phyloP scores from a whole-genome alignment of 1,140 invertebrate genomes.

The Oreohelix idahoensis region DNA sequence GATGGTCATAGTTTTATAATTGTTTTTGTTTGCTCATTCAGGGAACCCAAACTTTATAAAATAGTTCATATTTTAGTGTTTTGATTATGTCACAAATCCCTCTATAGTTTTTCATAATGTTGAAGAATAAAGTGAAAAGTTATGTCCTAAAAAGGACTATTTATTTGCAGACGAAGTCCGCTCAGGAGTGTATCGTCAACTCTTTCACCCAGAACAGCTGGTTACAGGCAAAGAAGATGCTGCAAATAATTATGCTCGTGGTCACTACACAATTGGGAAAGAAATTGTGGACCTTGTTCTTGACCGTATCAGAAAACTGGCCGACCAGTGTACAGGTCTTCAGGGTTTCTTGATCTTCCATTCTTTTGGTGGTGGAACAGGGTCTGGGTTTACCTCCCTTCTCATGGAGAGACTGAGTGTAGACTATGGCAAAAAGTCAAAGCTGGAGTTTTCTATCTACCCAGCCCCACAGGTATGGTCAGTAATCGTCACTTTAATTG shows the following conservation, averaged over 20 bases:
- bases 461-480: slow-evolving; percentile 85
- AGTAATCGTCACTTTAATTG: too few species aligned
- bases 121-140: too few species aligned
- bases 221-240: slow-evolving; percentile 89
- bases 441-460: slow-evolving; percentile 77
- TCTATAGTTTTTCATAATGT: too few species aligned
- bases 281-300: slow-evolving; percentile 80
- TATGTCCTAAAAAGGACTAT: too few species aligned
- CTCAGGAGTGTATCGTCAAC: slow-evolving; percentile 77
- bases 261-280: slow-evolving; percentile 76
- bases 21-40: too few species aligned
- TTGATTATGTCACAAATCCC: too few species aligned
- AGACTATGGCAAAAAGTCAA: neutral
- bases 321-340: slow-evolving; percentile 55
- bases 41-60: too few species aligned
- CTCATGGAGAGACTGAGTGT: slow-evolving; percentile 77
- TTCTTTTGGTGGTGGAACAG: slow-evolving; percentile 75
- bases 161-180: slow-evolving; percentile 75
- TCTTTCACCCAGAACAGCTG: slow-evolving; percentile 81
- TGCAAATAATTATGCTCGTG: slow-evolving; percentile 70
- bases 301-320: slow-evolving; percentile 76
- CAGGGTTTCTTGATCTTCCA: slow-evolving; percentile 73
- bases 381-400: slow-evolving; percentile 90
- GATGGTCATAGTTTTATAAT: too few species aligned
- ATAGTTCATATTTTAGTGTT: too few species aligned